Conservation (phyloP, 2,888 invertebrate genomes). For the Myopa tessellatipennis region DNA sequence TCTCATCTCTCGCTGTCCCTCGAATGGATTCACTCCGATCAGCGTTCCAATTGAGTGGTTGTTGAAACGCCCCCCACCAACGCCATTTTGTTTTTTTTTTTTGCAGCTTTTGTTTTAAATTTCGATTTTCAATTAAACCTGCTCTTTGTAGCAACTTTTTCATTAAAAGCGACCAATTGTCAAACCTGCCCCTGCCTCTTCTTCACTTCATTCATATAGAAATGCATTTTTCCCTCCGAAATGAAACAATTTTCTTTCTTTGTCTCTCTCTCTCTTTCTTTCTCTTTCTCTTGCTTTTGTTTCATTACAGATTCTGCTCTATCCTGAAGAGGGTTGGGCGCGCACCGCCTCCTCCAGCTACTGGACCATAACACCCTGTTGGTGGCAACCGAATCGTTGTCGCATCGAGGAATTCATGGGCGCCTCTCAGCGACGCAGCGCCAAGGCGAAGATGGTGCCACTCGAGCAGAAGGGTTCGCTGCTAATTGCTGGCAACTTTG, state of each 20-base stretch:
- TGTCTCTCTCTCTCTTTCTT: slow-evolving; percentile 28
- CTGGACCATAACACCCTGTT: slow-evolving; percentile 87
- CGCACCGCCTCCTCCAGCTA: slow-evolving; percentile 86
- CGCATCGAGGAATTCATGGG: slow-evolving; percentile 88
- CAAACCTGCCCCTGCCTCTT: slow-evolving; percentile 7
- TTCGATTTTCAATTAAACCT: slow-evolving; percentile 62
- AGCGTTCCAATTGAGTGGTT: background rate
- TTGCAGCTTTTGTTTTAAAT: slow-evolving; percentile 42
- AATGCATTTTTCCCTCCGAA: slow-evolving; percentile 14
- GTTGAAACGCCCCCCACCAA: background rate
- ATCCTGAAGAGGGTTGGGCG: slow-evolving; percentile 91
- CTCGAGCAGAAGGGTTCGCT: slow-evolving; percentile 80
- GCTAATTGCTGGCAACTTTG: slow-evolving; percentile 78
- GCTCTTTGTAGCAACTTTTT: slow-evolving; percentile 10
- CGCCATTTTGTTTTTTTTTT: slow-evolving; percentile 3
- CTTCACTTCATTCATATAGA: background rate
- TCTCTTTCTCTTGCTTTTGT: slow-evolving; percentile 30
- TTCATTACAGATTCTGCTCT: slow-evolving; percentile 77
- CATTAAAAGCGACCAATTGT: background rate
- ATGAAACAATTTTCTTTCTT: slow-evolving; percentile 25
- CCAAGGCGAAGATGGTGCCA: slow-evolving; percentile 83
- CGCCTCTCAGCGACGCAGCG: slow-evolving; percentile 69
- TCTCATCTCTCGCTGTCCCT: background rate
- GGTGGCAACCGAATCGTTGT: slow-evolving; percentile 87
- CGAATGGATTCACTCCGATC: background rate